These are phyloP conservation scores for Coptodon bakossiorum DNA, from an alignment of 2,113 vertebrate species.

Conservation along the genomic window DNA sequence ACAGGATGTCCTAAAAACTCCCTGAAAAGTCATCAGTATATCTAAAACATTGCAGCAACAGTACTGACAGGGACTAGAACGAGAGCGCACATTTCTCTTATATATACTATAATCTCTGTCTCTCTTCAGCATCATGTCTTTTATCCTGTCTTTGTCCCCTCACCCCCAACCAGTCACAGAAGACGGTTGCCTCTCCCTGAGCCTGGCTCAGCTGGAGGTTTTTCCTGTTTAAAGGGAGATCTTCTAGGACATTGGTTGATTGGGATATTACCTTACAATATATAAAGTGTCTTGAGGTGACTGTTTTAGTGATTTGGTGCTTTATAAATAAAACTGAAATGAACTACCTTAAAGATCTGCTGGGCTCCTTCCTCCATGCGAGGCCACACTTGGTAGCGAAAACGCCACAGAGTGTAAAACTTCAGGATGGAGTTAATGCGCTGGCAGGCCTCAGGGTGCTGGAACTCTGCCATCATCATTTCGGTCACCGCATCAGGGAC, in stretches of 20 bases:
- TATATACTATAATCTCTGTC: neutral
- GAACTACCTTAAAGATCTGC: conserved; percentile 94
- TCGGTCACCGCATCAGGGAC: conserved; percentile 93
- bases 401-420: conserved; percentile 96
- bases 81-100: neutral
- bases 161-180: neutral
- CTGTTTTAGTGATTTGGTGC: neutral
- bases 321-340: neutral
- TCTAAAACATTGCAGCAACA: neutral
- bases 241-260: neutral
- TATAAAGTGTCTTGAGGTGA: neutral
- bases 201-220: neutral
- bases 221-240: neutral
- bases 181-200: neutral
- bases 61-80: neutral
- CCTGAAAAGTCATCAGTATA: neutral
- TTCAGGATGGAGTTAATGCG: conserved; percentile 93
- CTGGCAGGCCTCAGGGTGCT: conserved; percentile 92
- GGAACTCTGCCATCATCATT: conserved; percentile 97
- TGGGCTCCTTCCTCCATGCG: conserved; percentile 98
- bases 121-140: neutral
- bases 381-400: conserved; percentile 99
- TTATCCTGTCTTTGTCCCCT: neutral
- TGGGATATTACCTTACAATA: neutral
- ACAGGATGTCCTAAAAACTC: neutral